Conservation (phyloP, 2,888 invertebrate genomes). For the Oligia latruncula region DNA sequence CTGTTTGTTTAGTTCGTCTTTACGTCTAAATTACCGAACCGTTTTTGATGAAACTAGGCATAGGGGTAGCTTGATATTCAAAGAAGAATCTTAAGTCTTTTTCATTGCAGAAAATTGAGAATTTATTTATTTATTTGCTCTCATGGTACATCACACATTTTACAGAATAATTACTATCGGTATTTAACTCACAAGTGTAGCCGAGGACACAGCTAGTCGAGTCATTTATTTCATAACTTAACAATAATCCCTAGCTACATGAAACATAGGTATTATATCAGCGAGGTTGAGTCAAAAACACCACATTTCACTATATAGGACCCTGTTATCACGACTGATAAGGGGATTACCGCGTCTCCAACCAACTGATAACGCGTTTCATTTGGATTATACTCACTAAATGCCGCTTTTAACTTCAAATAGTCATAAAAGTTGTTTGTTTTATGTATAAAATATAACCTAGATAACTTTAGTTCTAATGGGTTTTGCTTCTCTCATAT, state of each 20-base stretch:
- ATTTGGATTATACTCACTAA: conserved; percentile 60
- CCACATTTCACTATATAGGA: conserved; percentile 51
- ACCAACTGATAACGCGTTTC: conserved; percentile 62
- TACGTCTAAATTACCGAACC: background rate
- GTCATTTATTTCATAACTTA: conserved; percentile 3
- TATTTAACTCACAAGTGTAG: background rate
- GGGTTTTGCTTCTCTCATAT: background rate
- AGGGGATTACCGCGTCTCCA: conserved; percentile 64
- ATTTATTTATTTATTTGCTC: too few species aligned
- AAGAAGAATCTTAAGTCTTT: background rate
- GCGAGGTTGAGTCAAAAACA: conserved; percentile 50
- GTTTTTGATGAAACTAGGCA: background rate
- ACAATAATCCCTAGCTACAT: conserved; percentile 24
- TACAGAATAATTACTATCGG: too few species aligned
- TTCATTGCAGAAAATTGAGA: background rate
- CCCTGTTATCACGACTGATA: conserved; percentile 60
- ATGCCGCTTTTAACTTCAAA: conserved; percentile 42
- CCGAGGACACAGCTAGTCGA: background rate
- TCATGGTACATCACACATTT: too few species aligned
- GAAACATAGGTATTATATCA: background rate
- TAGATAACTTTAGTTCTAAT: conserved; percentile 3
- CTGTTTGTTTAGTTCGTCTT: background rate
- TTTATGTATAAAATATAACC: conserved; percentile 46
- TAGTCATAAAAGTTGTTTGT: conserved; percentile 43
- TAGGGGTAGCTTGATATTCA: background rate